These are phyloP conservation scores for Morelia viridis DNA, from an alignment of 2,797 vertebrate species.

Conservation along the genomic window DNA sequence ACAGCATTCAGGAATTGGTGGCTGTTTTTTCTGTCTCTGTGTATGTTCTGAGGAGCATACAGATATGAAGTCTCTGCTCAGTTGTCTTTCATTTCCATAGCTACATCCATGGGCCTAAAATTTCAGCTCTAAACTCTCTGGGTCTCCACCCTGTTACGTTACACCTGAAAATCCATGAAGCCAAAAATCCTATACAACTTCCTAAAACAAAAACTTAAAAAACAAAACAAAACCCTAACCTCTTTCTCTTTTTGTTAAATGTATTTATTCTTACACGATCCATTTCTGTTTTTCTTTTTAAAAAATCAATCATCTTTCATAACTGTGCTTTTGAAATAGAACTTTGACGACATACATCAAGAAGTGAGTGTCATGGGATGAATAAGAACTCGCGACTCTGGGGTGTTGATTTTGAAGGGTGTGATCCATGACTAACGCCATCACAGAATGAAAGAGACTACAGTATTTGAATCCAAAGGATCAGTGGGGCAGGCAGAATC, in stretches of 20 bases:
- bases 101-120: constrained; percentile 42
- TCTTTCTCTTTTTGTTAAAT: constrained; percentile 30
- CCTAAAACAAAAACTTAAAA: constrained; percentile 13
- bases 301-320: not conserved
- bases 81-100: constrained; percentile 53
- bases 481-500: not conserved
- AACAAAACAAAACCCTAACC: not conserved
- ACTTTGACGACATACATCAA: constrained; percentile 19
- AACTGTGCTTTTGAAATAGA: constrained; percentile 1
- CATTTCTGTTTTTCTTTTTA: constrained; percentile 9
- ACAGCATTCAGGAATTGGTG: not conserved
- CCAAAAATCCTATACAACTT: constrained; percentile 24
- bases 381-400: not conserved
- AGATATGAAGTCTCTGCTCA: constrained; percentile 56
- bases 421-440: not conserved
- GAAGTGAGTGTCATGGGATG: not conserved
- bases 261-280: constrained; percentile 15
- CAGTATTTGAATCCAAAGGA: not conserved
- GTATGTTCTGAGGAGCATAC: constrained; percentile 28
- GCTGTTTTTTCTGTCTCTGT: not conserved
- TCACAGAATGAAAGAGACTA: too few species aligned
- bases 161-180: constrained; percentile 38
- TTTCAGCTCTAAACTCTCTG: constrained; percentile 52
- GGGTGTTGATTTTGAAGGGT: not conserved
- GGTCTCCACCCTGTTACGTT: not conserved